Base-by-base conservation (phyloP, 2,797 vertebrate species). In the Alosa sapidissima region DNA sequence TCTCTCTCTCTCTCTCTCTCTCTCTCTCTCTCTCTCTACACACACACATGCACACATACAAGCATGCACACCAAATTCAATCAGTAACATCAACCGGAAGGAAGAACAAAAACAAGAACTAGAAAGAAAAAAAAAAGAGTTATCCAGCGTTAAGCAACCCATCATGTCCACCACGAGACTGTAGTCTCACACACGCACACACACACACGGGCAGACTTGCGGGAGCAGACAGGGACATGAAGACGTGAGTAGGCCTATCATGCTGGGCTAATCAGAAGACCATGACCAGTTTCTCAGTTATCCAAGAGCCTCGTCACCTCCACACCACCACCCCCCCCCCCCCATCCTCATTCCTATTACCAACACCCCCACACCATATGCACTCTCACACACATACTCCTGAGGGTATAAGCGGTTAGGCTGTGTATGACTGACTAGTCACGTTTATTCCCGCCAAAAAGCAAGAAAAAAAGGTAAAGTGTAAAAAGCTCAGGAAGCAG, bases 41-140 rank as follows among this genome's bases (percentile, higher is more conserved):
- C 52, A 54, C 52, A 81, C 41, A 81, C 78, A 81, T 36, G 21
- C 49, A 48, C 48, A 11, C 81, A 24, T 51, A 82, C 13, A 52
- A 48, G 33, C 51, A 24, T n/a, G 19, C 24, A 16, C 21, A 13
- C 49, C 45, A 81, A 81, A 47, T n/a, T 81, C 45, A 47, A 47
- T 81, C 78, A 45, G 58, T 10, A 62, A 62, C 19, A 58, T 58
- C 21, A 62, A 62, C 58, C 58, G 58, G 58, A 62, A 62, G 55
- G 55, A 58, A 62, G 58, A n/a, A 62, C 13, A 62, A 24, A n/a
- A 62, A 55, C 54, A 19, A 21, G 54, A 55, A 41, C 41, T 41
- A 0, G 41, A 41, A 41, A 41, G 41, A 41, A 41, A 24, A 62
- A 21, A 24, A 62, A 62, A 6, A 60, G 7, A 24, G n/a, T 24